Evolutionary conservation across 2,797 vertebrate species (phyloP).

Genomic region (Salarias fasciatus): DNA sequence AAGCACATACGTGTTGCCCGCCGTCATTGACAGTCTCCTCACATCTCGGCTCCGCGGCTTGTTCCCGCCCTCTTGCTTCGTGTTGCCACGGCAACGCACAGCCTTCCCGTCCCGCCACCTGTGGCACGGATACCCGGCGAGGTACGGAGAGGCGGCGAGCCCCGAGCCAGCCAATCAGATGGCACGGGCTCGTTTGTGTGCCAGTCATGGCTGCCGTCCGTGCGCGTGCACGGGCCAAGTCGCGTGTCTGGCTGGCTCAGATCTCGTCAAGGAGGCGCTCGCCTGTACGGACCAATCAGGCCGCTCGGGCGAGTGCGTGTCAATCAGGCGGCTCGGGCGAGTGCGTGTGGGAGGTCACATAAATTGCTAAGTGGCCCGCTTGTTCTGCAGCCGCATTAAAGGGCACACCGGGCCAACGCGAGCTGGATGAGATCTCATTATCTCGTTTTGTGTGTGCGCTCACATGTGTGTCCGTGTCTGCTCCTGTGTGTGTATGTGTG

Average conservation of each 20-base stretch:
- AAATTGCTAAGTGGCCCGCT: conserved; percentile 12
- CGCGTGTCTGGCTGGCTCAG: background rate
- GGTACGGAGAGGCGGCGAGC: conserved; percentile 31
- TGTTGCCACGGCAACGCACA: conserved; percentile 57
- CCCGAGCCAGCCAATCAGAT: conserved; percentile 42
- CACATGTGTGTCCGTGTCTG: background rate
- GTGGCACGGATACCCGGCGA: conserved; percentile 37
- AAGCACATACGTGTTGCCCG: conserved; percentile 15
- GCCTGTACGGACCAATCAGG: conserved; percentile 14
- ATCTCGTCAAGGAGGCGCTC: background rate
- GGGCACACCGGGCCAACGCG: conserved; percentile 17
- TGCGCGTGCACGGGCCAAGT: too few relatives aligned
- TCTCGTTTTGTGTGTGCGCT: background rate
- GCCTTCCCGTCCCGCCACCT: conserved; percentile 50
- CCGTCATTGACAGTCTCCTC: conserved; percentile 62
- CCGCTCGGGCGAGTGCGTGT: background rate
- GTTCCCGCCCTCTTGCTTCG: conserved; percentile 34
- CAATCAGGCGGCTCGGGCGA: background rate
- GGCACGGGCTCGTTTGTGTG: background rate
- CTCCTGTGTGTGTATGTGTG: conserved; percentile 1
- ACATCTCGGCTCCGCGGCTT: conserved; percentile 39
- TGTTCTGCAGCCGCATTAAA: conserved; percentile 30
- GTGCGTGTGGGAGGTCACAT: conserved; percentile 7
- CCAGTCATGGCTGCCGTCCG: background rate
- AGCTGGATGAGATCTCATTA: conserved; percentile 25